Evolutionary conservation across 2,888 invertebrate species (phyloP).

Genomic region (Ectemnius cavifrons): DNA sequence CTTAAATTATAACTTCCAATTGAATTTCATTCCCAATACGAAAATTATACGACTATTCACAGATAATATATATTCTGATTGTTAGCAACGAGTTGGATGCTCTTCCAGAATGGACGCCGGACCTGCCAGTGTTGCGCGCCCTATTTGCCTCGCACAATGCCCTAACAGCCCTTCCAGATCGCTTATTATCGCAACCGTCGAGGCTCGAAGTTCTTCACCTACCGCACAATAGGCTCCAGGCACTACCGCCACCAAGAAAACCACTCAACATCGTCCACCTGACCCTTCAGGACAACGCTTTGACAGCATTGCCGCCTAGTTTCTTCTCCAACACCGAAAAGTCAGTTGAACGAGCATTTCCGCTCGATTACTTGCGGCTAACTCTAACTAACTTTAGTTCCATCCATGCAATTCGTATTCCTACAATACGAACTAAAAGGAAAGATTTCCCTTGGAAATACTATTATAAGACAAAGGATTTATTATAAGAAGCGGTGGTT

Average conservation of each 20-base stretch:
- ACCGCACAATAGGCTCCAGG: constrained; percentile 87
- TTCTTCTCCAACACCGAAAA: constrained; percentile 83
- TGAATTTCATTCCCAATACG: no score
- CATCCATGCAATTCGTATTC: neutral
- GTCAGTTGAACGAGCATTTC: constrained; percentile 74
- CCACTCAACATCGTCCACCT: constrained; percentile 84
- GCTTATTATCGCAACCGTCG: constrained; percentile 86
- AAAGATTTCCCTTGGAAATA: neutral
- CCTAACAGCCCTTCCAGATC: constrained; percentile 85
- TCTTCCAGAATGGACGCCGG: constrained; percentile 88
- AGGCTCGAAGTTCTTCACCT: constrained; percentile 86
- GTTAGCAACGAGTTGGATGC: constrained; percentile 84
- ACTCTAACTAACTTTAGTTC: neutral
- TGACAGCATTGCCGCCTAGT: constrained; percentile 86
- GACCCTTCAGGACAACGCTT: constrained; percentile 88
- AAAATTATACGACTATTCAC: no score
- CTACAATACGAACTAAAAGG: neutral
- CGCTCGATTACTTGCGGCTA: neutral
- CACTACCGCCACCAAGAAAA: constrained; percentile 85
- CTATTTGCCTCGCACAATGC: constrained; percentile 88
- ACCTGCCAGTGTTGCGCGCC: constrained; percentile 85
- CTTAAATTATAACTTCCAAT: no score
- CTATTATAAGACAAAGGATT: neutral
- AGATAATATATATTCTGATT: neutral
- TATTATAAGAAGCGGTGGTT: no score